Percentiles rank a stretch among this genome's conserved stretches.
Evolutionary conservation across 1,140 invertebrate genomes (phyloP).

Genomic region (Drusus annulatus): DNA sequence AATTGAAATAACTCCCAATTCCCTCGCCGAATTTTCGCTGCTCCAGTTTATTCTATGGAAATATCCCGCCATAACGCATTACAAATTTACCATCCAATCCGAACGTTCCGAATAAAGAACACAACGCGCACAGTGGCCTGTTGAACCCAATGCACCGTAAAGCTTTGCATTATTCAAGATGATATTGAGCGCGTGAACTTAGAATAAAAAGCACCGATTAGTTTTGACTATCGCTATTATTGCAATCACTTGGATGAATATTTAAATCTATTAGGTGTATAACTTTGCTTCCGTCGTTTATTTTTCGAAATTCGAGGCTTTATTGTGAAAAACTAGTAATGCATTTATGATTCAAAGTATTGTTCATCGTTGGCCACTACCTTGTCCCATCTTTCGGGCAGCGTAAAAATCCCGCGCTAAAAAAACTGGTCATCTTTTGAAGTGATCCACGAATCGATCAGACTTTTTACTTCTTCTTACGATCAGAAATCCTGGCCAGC

Average conservation of each 20-base stretch:
- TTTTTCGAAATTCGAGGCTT: too few species aligned
- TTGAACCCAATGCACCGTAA: constrained; percentile 31
- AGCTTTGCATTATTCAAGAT: constrained; percentile 46
- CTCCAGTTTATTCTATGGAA: constrained; percentile 51
- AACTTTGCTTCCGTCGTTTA: too few species aligned
- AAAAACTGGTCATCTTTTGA: too few species aligned
- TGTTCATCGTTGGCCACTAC: too few species aligned
- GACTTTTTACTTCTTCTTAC: too few species aligned
- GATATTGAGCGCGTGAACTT: constrained; percentile 26
- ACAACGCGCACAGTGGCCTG: constrained; percentile 4
- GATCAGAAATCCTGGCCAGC: too few species aligned
- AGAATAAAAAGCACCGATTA: neutral
- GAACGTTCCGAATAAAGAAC: constrained; percentile 44
- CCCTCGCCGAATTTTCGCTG: constrained; percentile 52
- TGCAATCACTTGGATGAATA: neutral
- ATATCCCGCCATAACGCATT: constrained; percentile 52
- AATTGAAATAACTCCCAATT: constrained; percentile 55
- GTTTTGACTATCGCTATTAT: constrained; percentile 4
- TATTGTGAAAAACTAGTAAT: too few species aligned
- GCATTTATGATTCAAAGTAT: too few species aligned
- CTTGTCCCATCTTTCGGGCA: too few species aligned
- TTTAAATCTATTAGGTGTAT: too few species aligned
- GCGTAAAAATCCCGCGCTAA: too few species aligned
- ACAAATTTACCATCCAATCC: constrained; percentile 55
- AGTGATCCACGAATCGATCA: too few species aligned